These are phyloP conservation scores for Nebria brevicollis DNA, from an alignment of 2,888 invertebrate species.

Conservation along the genomic window DNA sequence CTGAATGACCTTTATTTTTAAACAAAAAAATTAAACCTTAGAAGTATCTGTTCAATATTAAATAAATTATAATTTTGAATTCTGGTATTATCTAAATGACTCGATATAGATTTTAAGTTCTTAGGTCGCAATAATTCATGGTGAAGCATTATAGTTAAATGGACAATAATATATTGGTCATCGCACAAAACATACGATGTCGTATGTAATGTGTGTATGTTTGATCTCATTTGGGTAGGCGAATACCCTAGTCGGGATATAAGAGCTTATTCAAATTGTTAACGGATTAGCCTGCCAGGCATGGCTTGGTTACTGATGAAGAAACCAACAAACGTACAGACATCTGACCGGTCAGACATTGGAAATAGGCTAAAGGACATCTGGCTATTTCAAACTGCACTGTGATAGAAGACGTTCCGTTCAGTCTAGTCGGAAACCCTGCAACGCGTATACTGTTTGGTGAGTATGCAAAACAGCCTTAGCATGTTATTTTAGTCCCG, in stretches of 20 bases:
- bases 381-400: background rate
- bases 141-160: background rate
- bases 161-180: background rate
- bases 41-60: too few species aligned
- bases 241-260: background rate
- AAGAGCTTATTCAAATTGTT: slow-evolving; percentile 25
- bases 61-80: too few species aligned
- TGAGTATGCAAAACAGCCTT: slow-evolving; percentile 36
- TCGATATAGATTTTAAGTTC: too few species aligned
- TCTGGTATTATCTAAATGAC: too few species aligned
- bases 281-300: slow-evolving; percentile 19
- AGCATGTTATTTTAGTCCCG: slow-evolving; percentile 46
- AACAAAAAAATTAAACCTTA: too few species aligned
- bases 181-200: background rate
- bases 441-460: slow-evolving; percentile 20
- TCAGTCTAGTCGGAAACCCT: slow-evolving; percentile 7
- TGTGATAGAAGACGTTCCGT: background rate
- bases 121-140: background rate
- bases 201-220: background rate
- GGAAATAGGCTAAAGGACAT: background rate
- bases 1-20: too few species aligned
- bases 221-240: background rate
- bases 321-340: background rate
- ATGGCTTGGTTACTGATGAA: slow-evolving; percentile 23
- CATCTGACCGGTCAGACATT: background rate